Evolutionary conservation across 2,113 vertebrate species (phyloP).

Genomic region (Mormyrus iriodes): DNA sequence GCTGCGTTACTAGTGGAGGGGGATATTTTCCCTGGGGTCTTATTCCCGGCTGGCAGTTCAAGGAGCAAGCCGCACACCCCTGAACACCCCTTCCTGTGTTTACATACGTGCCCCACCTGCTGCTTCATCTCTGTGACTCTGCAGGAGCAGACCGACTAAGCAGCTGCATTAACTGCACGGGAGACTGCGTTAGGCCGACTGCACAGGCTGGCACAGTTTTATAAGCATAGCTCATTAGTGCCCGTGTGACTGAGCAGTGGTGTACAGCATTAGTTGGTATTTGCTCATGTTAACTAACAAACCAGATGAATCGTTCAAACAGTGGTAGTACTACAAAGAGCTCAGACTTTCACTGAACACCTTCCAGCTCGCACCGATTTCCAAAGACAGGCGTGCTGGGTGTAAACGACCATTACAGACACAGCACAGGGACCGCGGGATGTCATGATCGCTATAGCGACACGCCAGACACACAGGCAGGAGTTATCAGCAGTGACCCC

Average conservation of each 20-base stretch:
- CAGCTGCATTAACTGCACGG: not conserved
- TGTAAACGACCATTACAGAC: not conserved
- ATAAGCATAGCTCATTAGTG: not conserved
- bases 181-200: not conserved
- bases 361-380: not conserved
- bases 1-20: constrained; percentile 32
- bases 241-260: not conserved
- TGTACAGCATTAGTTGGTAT: not conserved
- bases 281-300: not conserved
- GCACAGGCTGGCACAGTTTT: not conserved
- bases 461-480: not conserved
- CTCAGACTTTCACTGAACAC: not conserved
- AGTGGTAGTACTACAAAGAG: not conserved
- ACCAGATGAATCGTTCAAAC: not conserved
- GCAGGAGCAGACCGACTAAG: not conserved
- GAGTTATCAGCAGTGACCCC: not conserved
- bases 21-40: not conserved
- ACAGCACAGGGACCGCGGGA: not conserved
- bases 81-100: too few relatives aligned
- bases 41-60: not conserved
- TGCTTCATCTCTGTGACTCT: not conserved
- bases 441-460: not conserved
- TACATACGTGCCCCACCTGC: not conserved
- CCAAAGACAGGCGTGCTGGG: not conserved
- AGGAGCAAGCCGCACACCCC: not conserved